These are phyloP conservation scores for Microctenopoma lineatum DNA, from an alignment of 2,797 vertebrate genomes.

Conservation along the genomic window DNA sequence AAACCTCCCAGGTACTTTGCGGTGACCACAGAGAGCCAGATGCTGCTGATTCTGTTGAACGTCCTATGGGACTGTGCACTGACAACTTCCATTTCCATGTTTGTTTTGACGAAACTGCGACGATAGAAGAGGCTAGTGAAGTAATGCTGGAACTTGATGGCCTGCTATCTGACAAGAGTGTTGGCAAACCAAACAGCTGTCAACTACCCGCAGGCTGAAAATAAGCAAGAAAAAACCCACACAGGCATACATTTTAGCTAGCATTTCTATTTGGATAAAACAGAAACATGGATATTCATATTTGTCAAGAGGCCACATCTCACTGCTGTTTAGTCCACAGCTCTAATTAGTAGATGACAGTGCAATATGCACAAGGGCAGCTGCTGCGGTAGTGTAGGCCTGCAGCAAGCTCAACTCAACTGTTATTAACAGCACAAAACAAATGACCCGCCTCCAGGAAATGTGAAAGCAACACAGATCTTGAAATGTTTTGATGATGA, in stretches of 20 bases:
- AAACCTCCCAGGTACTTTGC: conserved; percentile 31
- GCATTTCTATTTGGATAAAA: conserved; percentile 37
- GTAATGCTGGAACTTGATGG: conserved; percentile 44
- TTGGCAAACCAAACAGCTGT: conserved; percentile 66
- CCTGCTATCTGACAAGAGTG: conserved; percentile 51
- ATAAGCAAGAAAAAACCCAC: conserved; percentile 55
- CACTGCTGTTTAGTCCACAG: conserved; percentile 42
- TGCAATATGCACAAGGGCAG: conserved; percentile 30
- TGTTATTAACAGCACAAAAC: conserved; percentile 39
- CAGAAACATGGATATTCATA: conserved; percentile 42
- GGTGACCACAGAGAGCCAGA: conserved; percentile 42
- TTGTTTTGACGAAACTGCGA: conserved; percentile 53
- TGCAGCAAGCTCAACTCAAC: conserved; percentile 34
- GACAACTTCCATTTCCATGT: conserved; percentile 56
- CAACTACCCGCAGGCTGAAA: conserved; percentile 57
- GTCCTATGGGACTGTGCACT: conserved; percentile 38
- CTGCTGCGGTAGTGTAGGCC: conserved; percentile 10
- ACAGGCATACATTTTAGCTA: conserved; percentile 44
- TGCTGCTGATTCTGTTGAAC: conserved; percentile 42
- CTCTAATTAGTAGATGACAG: conserved; percentile 41
- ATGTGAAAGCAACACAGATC: conserved; percentile 32
- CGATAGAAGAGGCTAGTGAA: conserved; percentile 31
- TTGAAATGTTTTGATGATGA: conserved; percentile 42
- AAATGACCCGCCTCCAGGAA: conserved; percentile 34
- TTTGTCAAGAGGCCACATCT: conserved; percentile 31